Conservation (phyloP, 2,797 vertebrate genomes). For the Psittacula echo region DNA sequence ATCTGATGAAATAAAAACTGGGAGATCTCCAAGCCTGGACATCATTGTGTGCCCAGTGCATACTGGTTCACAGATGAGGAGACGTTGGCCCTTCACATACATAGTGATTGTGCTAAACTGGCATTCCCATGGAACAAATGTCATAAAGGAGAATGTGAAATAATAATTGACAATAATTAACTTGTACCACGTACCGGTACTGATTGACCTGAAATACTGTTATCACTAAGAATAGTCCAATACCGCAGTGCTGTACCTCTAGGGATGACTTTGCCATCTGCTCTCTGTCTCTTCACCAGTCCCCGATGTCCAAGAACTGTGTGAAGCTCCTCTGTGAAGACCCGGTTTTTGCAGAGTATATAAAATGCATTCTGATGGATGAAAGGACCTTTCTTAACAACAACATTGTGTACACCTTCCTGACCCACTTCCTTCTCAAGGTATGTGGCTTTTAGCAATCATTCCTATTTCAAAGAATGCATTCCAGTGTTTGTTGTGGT, state of each 20-base stretch:
- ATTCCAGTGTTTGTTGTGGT: background rate
- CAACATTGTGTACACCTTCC: conserved; percentile 92
- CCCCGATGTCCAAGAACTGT: conserved; percentile 93
- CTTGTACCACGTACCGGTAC: background rate
- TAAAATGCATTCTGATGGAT: conserved; percentile 98
- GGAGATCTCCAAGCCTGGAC: background rate
- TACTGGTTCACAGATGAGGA: background rate
- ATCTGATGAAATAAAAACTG: background rate
- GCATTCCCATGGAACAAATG: background rate
- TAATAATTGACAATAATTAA: background rate
- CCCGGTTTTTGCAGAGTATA: conserved; percentile 96
- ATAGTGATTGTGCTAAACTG: background rate
- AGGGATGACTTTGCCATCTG: background rate
- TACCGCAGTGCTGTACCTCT: fast-evolving
- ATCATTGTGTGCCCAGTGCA: fast-evolving
- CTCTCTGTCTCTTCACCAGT: conserved; percentile 75
- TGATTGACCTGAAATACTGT: background rate
- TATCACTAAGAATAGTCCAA: background rate
- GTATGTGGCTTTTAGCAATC: conserved; percentile 57
- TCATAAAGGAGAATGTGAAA: background rate
- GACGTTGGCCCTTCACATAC: fast-evolving
- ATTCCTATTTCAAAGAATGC: background rate
- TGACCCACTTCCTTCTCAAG: conserved; percentile 96
- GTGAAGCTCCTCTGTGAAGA: conserved; percentile 97
- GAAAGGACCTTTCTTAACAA: conserved; percentile 96